These are phyloP conservation scores for Aurelia coerulea DNA, from an alignment of 30 jellyfish, hydroid and myxozoan genomes.

Conservation along the genomic window DNA sequence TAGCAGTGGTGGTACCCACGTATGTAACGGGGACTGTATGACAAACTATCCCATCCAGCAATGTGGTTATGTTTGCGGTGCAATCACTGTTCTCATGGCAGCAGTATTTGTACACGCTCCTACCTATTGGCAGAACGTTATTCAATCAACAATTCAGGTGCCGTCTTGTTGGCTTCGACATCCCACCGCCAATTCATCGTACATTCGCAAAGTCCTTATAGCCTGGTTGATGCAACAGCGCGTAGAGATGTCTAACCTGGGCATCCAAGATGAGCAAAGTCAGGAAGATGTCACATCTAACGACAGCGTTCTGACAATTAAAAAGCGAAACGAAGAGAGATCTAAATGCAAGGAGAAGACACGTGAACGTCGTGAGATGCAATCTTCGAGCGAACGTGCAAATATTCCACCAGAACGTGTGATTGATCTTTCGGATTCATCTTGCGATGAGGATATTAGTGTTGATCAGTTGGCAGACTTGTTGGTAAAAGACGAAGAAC, in stretches of 20 bases:
- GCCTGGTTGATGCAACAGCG: constrained; percentile 40
- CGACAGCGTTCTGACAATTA: background rate
- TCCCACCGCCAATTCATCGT: constrained; percentile 26
- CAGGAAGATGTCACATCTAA: background rate
- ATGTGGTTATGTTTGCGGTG: constrained; percentile 24
- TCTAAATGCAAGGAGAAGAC: constrained; percentile 29
- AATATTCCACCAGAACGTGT: background rate
- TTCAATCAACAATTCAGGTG: constrained; percentile 5
- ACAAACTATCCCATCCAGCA: constrained; percentile 28
- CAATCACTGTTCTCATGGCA: constrained; percentile 23
- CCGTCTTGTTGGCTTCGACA: constrained; percentile 36
- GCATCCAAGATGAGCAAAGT: constrained; percentile 9
- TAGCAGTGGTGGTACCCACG: no score
- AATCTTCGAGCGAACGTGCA: background rate
- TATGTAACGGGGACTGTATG: no score
- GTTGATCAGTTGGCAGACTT: background rate
- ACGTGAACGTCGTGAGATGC: constrained; percentile 4
- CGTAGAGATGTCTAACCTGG: constrained; percentile 17
- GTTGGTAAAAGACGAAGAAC: background rate
- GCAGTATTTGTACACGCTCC: constrained; percentile 38
- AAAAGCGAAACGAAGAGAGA: background rate
- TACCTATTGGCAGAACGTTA: constrained; percentile 16
- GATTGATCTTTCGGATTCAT: background rate
- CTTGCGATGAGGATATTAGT: background rate
- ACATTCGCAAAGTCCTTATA: constrained; percentile 19